Evolutionary conservation across 2,888 invertebrate genomes (phyloP).

Genomic region (Ecdyonurus torrentis): DNA sequence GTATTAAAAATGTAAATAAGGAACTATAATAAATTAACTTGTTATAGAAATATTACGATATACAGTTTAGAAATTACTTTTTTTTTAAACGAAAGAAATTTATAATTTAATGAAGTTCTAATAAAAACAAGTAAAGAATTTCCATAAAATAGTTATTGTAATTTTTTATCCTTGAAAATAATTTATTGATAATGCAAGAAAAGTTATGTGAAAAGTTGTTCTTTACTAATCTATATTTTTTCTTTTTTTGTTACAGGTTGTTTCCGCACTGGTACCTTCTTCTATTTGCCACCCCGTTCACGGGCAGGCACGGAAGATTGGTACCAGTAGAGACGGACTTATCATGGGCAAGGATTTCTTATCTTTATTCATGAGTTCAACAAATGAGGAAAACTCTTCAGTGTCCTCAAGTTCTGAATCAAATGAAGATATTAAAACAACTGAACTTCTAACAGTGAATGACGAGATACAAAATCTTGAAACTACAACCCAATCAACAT

Average conservation of each 20-base stretch:
- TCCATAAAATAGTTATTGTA: too few species aligned
- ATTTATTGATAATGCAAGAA: too few species aligned
- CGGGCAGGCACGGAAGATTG: not conserved
- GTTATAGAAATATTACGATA: too few species aligned
- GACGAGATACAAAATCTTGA: not conserved
- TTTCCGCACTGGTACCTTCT: not conserved
- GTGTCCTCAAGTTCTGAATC: not conserved
- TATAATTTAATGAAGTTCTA: too few species aligned
- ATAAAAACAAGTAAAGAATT: too few species aligned
- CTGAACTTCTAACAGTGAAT: not conserved
- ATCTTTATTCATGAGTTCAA: not conserved
- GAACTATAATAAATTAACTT: too few species aligned
- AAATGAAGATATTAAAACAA: not conserved
- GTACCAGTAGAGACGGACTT: not conserved
- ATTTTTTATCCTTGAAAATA: too few species aligned
- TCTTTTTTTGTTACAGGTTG: not conserved
- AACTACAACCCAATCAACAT: not conserved
- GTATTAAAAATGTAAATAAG: too few species aligned
- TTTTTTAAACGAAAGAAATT: too few species aligned
- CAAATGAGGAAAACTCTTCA: not conserved
- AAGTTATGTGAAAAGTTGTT: too few species aligned
- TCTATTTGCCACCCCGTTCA: not conserved
- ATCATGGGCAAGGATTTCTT: conserved; percentile 8
- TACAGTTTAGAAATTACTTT: too few species aligned
- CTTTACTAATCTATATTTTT: too few species aligned